phyloP scores from a whole-genome alignment of 1,140 invertebrate species.

The Heliconius congener region DNA sequence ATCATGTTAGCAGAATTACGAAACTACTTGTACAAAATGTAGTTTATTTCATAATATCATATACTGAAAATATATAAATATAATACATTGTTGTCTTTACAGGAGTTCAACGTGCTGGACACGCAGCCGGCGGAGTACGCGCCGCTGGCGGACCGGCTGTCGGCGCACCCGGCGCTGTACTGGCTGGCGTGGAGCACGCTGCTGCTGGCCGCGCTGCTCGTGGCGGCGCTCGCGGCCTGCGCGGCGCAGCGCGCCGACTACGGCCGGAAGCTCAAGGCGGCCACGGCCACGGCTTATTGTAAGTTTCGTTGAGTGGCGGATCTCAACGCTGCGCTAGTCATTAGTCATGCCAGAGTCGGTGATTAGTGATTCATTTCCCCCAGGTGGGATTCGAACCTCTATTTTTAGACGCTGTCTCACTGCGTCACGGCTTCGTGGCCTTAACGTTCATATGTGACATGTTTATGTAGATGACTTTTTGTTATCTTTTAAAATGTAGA shows the following conservation, averaged over 20 bases:
- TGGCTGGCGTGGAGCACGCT: slow-evolving; percentile 91
- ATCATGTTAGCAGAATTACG: too few species aligned
- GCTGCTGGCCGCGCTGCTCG: slow-evolving; percentile 88
- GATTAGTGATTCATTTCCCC: too few species aligned
- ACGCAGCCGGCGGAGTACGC: slow-evolving; percentile 90
- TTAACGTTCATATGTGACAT: too few species aligned
- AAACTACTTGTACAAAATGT: too few species aligned
- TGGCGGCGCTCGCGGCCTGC: slow-evolving; percentile 90
- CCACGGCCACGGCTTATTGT: slow-evolving; percentile 96
- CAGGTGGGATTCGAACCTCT: too few species aligned
- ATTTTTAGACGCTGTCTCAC: too few species aligned
- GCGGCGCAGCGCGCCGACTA: slow-evolving; percentile 92
- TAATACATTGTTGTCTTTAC: slow-evolving; percentile 6
- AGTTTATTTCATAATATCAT: too few species aligned
- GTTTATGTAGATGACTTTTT: too few species aligned
- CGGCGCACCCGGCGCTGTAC: slow-evolving; percentile 84
- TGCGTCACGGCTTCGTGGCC: too few species aligned
- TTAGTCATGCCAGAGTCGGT: too few species aligned
- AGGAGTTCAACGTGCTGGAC: slow-evolving; percentile 94
- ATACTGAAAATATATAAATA: neutral
- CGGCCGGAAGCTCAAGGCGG: slow-evolving; percentile 93
- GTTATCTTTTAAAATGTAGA: too few species aligned
- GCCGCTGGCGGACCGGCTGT: slow-evolving; percentile 79
- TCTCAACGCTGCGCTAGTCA: too few species aligned
- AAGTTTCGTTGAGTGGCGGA: slow-evolving; percentile 52